These are phyloP conservation scores for Atethmia centrago DNA, from an alignment of 2,888 invertebrate genomes.

Conservation along the genomic window DNA sequence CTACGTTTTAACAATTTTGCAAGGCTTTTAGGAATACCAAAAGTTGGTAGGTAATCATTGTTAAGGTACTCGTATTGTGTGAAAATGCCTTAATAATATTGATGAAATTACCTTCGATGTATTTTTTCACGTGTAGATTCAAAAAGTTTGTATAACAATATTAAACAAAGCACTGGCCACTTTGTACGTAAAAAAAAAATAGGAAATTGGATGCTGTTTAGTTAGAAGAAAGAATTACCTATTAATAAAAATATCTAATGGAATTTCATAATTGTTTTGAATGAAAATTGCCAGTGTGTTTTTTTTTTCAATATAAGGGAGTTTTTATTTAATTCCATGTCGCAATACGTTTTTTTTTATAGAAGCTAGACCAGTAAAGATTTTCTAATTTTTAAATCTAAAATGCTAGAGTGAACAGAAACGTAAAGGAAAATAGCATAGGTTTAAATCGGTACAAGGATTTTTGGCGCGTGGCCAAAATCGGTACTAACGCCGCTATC, in stretches of 20 bases:
- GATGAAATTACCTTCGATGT: not conserved
- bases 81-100: conserved; percentile 5
- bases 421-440: not conserved
- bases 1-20: conserved; percentile 33
- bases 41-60: conserved; percentile 26
- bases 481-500: not conserved
- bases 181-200: not conserved
- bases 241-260: not conserved
- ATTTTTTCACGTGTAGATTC: not conserved
- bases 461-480: not conserved
- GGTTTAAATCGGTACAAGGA: not conserved
- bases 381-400: not conserved
- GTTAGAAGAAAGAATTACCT: not conserved
- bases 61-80: conserved; percentile 12
- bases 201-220: not conserved
- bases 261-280: not conserved
- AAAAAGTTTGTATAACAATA: conserved; percentile 1
- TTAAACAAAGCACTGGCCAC: not conserved
- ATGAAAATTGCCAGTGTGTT: not conserved
- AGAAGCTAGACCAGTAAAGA: too few species aligned
- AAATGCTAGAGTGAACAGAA: not conserved
- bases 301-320: not conserved
- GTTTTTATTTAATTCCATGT: not conserved
- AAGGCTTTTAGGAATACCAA: conserved; percentile 19
- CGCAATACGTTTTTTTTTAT: not conserved